These are phyloP conservation scores for Carassius gibelio DNA, from an alignment of 2,113 vertebrate species.

Conservation along the genomic window DNA sequence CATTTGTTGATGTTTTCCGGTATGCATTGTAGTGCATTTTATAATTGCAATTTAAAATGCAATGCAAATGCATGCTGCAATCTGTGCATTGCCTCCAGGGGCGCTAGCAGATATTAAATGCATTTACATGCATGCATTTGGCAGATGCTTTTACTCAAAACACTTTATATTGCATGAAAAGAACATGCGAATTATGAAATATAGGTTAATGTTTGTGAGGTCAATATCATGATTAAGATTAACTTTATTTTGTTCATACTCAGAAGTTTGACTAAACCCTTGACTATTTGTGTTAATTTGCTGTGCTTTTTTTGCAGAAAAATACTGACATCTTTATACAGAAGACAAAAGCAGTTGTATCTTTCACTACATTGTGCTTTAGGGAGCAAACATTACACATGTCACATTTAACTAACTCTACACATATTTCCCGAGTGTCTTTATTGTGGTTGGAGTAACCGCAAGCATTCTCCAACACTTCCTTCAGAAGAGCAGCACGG, in stretches of 20 bases:
- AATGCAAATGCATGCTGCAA: neutral
- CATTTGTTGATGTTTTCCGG: neutral
- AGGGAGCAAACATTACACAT: neutral
- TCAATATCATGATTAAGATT: neutral
- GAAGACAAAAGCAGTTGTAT: neutral
- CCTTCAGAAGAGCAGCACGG: neutral
- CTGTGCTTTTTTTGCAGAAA: neutral
- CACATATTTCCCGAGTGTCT: conserved; percentile 13
- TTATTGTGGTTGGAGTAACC: conserved; percentile 36
- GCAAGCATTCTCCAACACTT: neutral
- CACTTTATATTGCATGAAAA: neutral
- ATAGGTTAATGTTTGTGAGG: neutral
- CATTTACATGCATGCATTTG: neutral
- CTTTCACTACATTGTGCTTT: neutral
- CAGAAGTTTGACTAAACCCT: neutral
- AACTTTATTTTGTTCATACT: neutral
- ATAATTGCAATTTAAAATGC: neutral
- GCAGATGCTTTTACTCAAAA: neutral
- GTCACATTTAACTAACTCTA: conserved; percentile 7
- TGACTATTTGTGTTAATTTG: neutral
- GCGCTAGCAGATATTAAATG: neutral
- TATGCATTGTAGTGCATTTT: neutral
- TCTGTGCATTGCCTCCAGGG: neutral
- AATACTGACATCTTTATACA: neutral
- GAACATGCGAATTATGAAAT: neutral